These are phyloP conservation scores for Brachionichthys hirsutus DNA, from an alignment of 2,113 vertebrate species.

Conservation along the genomic window DNA sequence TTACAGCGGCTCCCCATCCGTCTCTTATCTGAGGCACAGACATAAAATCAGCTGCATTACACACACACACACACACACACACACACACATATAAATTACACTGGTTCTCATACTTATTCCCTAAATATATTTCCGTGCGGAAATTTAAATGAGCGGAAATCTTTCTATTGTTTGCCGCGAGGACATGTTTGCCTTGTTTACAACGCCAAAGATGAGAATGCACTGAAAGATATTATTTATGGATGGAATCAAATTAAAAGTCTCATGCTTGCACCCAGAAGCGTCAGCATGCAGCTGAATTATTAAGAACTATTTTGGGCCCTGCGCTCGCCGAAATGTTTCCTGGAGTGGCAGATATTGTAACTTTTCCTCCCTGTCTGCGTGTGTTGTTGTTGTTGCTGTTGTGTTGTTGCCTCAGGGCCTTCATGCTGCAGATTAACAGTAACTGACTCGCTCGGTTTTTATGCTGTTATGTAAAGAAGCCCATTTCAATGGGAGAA, in stretches of 20 bases:
- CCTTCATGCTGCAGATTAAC: conserved; percentile 30
- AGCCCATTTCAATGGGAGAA: conserved; percentile 27
- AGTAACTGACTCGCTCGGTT: conserved; percentile 35
- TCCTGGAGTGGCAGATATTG: conserved; percentile 38
- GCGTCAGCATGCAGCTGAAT: conserved; percentile 45
- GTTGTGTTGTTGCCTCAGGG: conserved; percentile 56
- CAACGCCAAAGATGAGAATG: conserved; percentile 52
- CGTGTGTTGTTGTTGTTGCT: conserved; percentile 53
- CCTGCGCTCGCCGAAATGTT: conserved; percentile 32
- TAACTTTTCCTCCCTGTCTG: conserved; percentile 30
- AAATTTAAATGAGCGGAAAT: conserved; percentile 47
- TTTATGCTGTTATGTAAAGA: conserved; percentile 48
- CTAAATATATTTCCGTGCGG: conserved; percentile 40
- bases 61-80: conserved; percentile 20
- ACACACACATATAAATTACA: conserved; percentile 8
- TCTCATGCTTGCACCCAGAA: conserved; percentile 46
- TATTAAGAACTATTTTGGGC: conserved; percentile 37
- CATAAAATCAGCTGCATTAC: conserved; percentile 48
- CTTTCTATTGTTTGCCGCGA: conserved; percentile 44
- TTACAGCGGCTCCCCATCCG: conserved; percentile 62
- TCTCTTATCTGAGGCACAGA: conserved; percentile 65
- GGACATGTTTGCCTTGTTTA: conserved; percentile 41
- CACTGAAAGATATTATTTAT: conserved; percentile 61
- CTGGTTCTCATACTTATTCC: conserved; percentile 26
- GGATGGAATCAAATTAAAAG: conserved; percentile 66